phyloP scores from a whole-genome alignment of 1,140 invertebrate genomes.

The Drosophila willistoni region DNA sequence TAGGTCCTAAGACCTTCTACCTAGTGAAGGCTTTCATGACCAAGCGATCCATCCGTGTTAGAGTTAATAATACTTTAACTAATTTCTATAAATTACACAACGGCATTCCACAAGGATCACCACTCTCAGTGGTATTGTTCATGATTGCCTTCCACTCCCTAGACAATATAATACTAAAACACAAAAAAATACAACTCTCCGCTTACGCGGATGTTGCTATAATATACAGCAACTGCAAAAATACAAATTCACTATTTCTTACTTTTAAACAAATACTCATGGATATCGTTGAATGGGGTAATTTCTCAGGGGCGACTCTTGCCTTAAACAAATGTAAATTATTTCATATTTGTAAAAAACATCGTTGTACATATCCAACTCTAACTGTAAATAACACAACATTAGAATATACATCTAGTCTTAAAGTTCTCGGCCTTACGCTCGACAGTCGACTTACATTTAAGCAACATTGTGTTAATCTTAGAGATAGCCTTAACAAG shows the following conservation, averaged over 20 bases:
- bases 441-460: slow-evolving; percentile 23
- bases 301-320: neutral
- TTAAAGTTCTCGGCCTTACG: slow-evolving; percentile 20
- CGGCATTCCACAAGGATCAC: no score
- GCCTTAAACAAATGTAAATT: no score
- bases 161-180: no score
- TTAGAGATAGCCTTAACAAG: slow-evolving; percentile 22
- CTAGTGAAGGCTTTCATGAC: slow-evolving; percentile 14
- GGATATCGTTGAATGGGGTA: no score
- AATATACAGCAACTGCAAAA: slow-evolving; percentile 28
- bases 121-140: slow-evolving; percentile 27
- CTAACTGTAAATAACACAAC: slow-evolving; percentile 20
- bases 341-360: slow-evolving; percentile 3
- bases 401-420: slow-evolving; percentile 5
- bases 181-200: slow-evolving; percentile 14
- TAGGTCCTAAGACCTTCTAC: neutral
- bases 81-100: slow-evolving; percentile 6
- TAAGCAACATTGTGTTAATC: slow-evolving; percentile 27
- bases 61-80: slow-evolving; percentile 17
- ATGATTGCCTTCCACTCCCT: no score
- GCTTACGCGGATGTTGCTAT: slow-evolving; percentile 31
- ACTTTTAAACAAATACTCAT: slow-evolving; percentile 10
- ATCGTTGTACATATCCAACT: slow-evolving; percentile 12
- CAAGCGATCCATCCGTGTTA: neutral
- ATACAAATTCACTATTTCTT: slow-evolving; percentile 16